Evolutionary conservation across 2,888 invertebrate species (phyloP), one percentile per base, ranked within the genome.

Genomic region (Ligdia adustata): DNA sequence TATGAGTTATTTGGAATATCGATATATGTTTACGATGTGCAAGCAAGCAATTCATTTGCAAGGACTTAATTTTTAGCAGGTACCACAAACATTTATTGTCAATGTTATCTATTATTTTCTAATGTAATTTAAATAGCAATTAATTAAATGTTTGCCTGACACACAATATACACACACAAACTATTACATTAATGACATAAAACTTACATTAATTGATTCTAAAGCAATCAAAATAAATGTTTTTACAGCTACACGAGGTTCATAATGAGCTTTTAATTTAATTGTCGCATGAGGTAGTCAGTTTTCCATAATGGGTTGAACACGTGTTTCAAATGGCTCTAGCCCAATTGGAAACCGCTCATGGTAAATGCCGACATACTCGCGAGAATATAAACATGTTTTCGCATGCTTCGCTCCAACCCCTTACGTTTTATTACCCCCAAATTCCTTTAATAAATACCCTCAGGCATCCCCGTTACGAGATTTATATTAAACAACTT

Each of bases 401-500:
- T 56, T 57, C 46, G 45, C 50, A 52, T 51, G 48, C 49, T 42
- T 20, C 38, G 16, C 12, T 9, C 40, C 16, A 41, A 22, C 43
- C 55, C 40, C 33, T 42, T 32, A 38, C 42, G 43, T 47, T 60
- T 57, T 57, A 61, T 63, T 60, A 60, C 49, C 32, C 49, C 54
- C 42, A 54, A 63, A 66, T 68, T 66, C 63, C 56, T 56, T 45
- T 55, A 52, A 64, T 64, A 63, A 67, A 66, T 66, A 59, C 49
- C 60, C 52, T 58, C 52, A 50, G 41, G 53, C 54, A 51, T 47
- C 49, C 51, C 44, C 42, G 51, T 51, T 51, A 55, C 46, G 50
- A 45, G 56, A 50, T 56, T 56, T 52, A 48, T 54, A 56, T 49
- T 50, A 52, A 50, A 56, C 43, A 56, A 56, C 52, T 56, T 56